Evolutionary conservation across 2,888 invertebrate genomes (phyloP).

Genomic region (Chydorus sphaericus): DNA sequence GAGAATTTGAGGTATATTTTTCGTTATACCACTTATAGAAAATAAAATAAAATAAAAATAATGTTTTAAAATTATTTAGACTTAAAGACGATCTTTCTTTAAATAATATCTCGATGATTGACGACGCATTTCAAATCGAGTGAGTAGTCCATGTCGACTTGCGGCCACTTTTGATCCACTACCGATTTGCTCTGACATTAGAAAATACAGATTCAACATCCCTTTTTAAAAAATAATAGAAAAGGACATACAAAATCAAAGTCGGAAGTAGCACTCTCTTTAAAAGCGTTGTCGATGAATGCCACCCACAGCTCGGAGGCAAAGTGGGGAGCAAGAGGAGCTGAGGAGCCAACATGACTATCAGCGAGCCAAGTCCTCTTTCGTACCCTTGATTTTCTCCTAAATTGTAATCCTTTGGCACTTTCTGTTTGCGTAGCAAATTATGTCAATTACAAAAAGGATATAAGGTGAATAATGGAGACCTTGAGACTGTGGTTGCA

Average conservation of each 20-base stretch:
- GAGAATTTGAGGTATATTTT: too few species aligned
- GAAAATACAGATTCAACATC: too few species aligned
- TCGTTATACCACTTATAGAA: too few species aligned
- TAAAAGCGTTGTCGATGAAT: conserved; percentile 39
- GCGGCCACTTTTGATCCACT: conserved; percentile 62
- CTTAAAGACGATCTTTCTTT: too few species aligned
- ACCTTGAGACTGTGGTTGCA: too few species aligned
- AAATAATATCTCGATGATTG: conserved; percentile 37
- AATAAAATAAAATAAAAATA: too few species aligned
- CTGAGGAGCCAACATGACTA: conserved; percentile 71
- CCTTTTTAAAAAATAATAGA: neutral
- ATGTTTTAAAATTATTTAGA: too few species aligned
- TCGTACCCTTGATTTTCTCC: conserved; percentile 42
- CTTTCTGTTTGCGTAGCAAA: too few species aligned
- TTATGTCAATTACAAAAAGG: too few species aligned
- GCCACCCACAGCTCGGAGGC: conserved; percentile 69
- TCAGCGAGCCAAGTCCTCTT: conserved; percentile 55
- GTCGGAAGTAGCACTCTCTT: conserved; percentile 35
- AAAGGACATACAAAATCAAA: conserved; percentile 40
- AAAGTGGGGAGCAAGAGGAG: conserved; percentile 82
- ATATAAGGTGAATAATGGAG: too few species aligned
- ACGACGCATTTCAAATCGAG: conserved; percentile 39
- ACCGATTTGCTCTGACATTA: conserved; percentile 40
- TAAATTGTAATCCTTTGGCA: conserved; percentile 22
- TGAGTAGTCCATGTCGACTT: conserved; percentile 41